These are phyloP conservation scores for Drosophila nigromelanica DNA, from an alignment of 1,140 invertebrate genomes.

Conservation along the genomic window DNA sequence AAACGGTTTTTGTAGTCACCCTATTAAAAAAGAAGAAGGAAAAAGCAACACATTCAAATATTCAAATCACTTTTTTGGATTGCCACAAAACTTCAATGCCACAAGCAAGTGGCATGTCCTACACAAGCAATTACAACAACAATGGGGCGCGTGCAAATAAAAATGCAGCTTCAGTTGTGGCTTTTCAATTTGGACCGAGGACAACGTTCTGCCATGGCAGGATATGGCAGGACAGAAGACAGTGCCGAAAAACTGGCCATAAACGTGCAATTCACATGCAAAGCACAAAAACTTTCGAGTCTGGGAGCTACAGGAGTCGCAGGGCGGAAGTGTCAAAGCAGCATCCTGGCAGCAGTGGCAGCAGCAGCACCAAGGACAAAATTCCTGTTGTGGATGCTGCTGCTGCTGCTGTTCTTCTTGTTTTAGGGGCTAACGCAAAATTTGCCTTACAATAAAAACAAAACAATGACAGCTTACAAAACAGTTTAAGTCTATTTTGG, in stretches of 20 bases:
- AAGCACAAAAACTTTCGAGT: conserved; percentile 54
- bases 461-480: conserved; percentile 52
- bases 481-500: conserved; percentile 68
- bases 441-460: conserved; percentile 78
- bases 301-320: not conserved
- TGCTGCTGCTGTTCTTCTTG: conserved; percentile 4
- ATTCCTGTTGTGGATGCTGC: conserved; percentile 2
- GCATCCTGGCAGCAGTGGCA: conserved; percentile 49
- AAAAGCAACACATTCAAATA: conserved; percentile 13
- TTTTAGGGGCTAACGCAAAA: conserved; percentile 34
- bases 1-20: conserved; percentile 2
- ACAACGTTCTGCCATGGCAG: conserved; percentile 28
- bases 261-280: conserved; percentile 78
- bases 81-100: conserved; percentile 24
- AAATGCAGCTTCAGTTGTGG: conserved; percentile 68
- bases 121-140: conserved; percentile 77
- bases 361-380: conserved; percentile 20
- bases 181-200: conserved; percentile 59
- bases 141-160: conserved; percentile 65
- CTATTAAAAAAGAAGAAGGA: conserved; percentile 1
- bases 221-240: conserved; percentile 7
- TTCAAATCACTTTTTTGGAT: conserved; percentile 38
- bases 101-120: conserved; percentile 66
- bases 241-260: conserved; percentile 52
- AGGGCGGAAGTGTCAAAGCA: conserved; percentile 55